Base-by-base conservation (phyloP, 2,888 invertebrate species). In the Nasonia oneida region DNA sequence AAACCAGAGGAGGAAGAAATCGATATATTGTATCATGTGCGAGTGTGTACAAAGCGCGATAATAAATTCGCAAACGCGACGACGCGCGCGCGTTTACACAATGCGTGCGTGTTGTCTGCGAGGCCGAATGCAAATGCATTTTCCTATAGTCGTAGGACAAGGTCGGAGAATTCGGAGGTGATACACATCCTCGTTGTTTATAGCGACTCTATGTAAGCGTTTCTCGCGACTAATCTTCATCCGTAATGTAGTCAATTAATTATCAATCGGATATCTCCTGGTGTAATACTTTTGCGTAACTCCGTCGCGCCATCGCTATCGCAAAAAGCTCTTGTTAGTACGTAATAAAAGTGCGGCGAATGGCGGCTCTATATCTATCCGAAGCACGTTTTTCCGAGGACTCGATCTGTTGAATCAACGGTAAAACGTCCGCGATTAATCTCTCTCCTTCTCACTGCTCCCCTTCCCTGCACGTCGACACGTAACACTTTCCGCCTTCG, bases 41-140 rank as follows among this genome's bases (percentile, higher is more conserved):
- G 42, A 18, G n/a, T 6, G 61, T 42, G 42, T 53, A 61, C 6
- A 61, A 81, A 73, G 64, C 64, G 29, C 39, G 83, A 83, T 83
- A 83, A 83, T 57, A 77, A 77, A 83, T 83, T 83, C 57, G 33
- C 71, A 42, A 83, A 83, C 71, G 83, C 2, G 3, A 37, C 37
- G 37, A 42, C 70, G 37, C 76, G 70, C 70, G 10, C 3, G 67
- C 23, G 39, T 33, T 81, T 81, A 61, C 75, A 75, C 81, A 81
- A 81, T 75, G 50, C 42, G 10, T 5, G 29, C n/a, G 50, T 18
- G 39, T 29, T 37, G 5, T 18, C 33, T 6, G 39, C 74, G 33
- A 71, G 74, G 74, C 6, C 47, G 57, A 12, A 23, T 29, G 67
- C 57, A 57, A 57, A 57, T 57, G 57, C 57, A n/a, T 1, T 15